Evolutionary conservation across 2,113 vertebrate genomes (phyloP).

Genomic region (Orientallactaga bullata): DNA sequence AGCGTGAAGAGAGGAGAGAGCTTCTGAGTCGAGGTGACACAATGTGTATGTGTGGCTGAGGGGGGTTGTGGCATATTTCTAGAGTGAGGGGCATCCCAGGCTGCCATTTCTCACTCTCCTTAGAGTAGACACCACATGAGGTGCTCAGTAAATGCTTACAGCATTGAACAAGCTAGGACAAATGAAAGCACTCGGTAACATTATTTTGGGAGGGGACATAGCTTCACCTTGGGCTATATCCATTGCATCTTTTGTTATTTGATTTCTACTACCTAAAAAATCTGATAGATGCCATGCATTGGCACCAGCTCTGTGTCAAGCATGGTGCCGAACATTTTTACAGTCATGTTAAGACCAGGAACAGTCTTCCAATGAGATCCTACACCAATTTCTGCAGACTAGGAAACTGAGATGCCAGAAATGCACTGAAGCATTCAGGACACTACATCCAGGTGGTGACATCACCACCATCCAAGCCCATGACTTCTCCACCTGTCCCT

Average conservation of each 20-base stretch:
- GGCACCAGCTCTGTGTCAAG: not conserved
- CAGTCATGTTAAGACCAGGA: not conserved
- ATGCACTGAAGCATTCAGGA: not conserved
- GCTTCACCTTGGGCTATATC: not conserved
- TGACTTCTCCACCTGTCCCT: not conserved
- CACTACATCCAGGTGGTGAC: accelerated
- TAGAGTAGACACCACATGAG: not conserved
- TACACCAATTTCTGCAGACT: not conserved
- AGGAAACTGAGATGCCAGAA: not conserved
- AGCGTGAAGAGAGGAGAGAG: not conserved
- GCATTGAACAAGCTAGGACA: not conserved
- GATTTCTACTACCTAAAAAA: not conserved
- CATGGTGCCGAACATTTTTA: not conserved
- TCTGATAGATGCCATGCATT: not conserved
- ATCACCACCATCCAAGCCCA: accelerated
- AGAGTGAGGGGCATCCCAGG: not conserved
- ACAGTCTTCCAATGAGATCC: not conserved
- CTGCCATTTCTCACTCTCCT: not conserved
- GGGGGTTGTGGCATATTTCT: not conserved
- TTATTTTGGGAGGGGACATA: not conserved
- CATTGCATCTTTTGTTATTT: not conserved
- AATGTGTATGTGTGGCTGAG: not conserved
- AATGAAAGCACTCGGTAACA: not conserved
- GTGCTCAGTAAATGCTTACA: not conserved
- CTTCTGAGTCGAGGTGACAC: not conserved